Evolutionary conservation across 2,888 invertebrate genomes (phyloP), one percentile per base, ranked within the genome.

Genomic region (Xylota segnis): DNA sequence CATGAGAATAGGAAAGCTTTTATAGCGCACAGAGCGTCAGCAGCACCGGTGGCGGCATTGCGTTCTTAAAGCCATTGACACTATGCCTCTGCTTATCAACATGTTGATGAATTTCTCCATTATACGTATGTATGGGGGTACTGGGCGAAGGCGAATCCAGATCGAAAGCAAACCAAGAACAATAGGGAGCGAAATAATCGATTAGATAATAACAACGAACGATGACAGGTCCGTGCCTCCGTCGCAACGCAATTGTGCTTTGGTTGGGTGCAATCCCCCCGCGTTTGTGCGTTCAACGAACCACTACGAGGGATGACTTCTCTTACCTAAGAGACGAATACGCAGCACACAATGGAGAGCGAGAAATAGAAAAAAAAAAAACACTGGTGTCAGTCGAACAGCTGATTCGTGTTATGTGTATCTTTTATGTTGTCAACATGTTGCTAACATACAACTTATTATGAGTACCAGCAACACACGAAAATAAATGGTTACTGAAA

Each of bases 341-440:
- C 52, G 23, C 47, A 78, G 4, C 37, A 58, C 83, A 70, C 77
- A 88, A 71, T 50, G 70, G 47, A 76, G 54, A 78, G 65, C 58
- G 34, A 50, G 47, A 71, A 66, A 59, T 76, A 47, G 59, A 47
- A 45, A 84, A n/a, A n/a, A n/a, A n/a, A n/a, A n/a, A n/a, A n/a
- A n/a, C n/a, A n/a, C n/a, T n/a, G n/a, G n/a, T n/a, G n/a, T n/a
- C n/a, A n/a, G n/a, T n/a, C n/a, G n/a, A 87, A 76, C 86, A 88
- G 88, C 88, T 88, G 88, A 79, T 86, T 75, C 5, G 71, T 61
- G 50, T 54, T 61, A 9, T 43, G 37, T 18, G 61, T 76, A 45
- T 34, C 37, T 63, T 76, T 32, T 87, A 83, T 87, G 87, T 65
- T 88, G 34, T 87, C 88, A 88, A 37, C 88, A 88, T 88, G 88